phyloP scores from a whole-genome alignment of 1,140 invertebrate genomes.

The Calliphora vicina region DNA sequence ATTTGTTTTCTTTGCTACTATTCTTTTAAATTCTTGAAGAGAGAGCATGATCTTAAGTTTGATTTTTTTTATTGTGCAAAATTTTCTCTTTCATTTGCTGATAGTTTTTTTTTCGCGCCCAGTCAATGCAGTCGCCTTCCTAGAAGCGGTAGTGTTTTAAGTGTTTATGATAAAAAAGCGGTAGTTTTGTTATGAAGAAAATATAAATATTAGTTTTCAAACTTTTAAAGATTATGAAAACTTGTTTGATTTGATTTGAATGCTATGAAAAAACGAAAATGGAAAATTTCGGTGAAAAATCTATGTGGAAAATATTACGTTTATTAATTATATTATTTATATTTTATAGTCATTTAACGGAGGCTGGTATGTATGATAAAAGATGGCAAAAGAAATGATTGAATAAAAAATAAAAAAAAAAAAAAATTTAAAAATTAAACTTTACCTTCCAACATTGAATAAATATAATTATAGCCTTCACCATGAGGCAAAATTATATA shows the following conservation, averaged over 20 bases:
- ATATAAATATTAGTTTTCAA: not conserved
- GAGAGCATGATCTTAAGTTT: not conserved
- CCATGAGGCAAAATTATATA: too few species aligned
- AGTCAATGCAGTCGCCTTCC: not conserved
- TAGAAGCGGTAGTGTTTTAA: not conserved
- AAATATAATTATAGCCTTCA: too few species aligned
- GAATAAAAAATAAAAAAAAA: not conserved
- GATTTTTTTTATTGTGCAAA: not conserved
- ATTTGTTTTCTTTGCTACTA: too few species aligned
- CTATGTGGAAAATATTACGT: not conserved
- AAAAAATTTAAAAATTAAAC: too few species aligned
- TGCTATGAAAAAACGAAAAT: conserved; percentile 9
- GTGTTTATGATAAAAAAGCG: too few species aligned
- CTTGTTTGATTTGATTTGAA: not conserved
- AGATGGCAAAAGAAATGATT: not conserved
- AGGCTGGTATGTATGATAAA: not conserved
- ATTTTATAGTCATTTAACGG: conserved; percentile 1
- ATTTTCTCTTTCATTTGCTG: not conserved
- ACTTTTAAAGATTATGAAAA: not conserved
- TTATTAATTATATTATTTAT: not conserved
- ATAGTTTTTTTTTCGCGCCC: not conserved
- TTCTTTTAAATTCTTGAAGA: too few species aligned
- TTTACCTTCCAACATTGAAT: too few species aligned
- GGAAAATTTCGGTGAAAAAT: not conserved
- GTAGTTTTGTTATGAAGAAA: not conserved